Evolutionary conservation across 2,797 vertebrate genomes (phyloP), one percentile per base, ranked within the genome.

Genomic region (Steatocranus sp.): DNA sequence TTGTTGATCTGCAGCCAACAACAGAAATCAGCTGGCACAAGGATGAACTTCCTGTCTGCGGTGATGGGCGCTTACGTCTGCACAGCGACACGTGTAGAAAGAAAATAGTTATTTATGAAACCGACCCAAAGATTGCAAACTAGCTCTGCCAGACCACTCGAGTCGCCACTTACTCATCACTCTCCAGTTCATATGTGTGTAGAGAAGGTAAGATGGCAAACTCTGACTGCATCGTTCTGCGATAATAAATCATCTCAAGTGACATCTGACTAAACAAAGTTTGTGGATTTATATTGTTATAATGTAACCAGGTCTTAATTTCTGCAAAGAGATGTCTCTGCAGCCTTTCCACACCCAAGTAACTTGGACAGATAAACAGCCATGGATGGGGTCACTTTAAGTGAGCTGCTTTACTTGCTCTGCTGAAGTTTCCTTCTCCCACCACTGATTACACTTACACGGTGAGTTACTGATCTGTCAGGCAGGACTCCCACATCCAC

Each of bases 401-500:
- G 38, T 46, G 15, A 70, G 36, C 66, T 11, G 4, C 38, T 70
- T 17, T 27, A 46, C 66, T 43, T 6, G 2, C 14, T 23, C 20
- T 15, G 12, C 61, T 41, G n/a, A 25, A 17, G 63, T 68, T 25
- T 10, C 36, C 66, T 70, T 54, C 61, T 32, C 20, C 50, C 53
- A 23, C 11, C 12, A 23, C 34, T 54, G 56, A 38, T n/a, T 50
- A 5, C 66, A 17, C 68, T 32, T 30, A 12, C 41, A 48, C 17
- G 18, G 4, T 54, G 3, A 17, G 17, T 50, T 46, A 17, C 77
- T 50, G 83, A 81, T 53, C 83, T 79, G 27, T 76, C 80, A 23
- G 46, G 48, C 78, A 27, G 32, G 48, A 86, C 79, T 25, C 83
- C 86, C 82, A 85, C 87, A 34, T 82, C 61, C 18, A 58, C 85